Conservation (phyloP, 1,140 invertebrate genomes). For the Phthorimaea operculella region DNA sequence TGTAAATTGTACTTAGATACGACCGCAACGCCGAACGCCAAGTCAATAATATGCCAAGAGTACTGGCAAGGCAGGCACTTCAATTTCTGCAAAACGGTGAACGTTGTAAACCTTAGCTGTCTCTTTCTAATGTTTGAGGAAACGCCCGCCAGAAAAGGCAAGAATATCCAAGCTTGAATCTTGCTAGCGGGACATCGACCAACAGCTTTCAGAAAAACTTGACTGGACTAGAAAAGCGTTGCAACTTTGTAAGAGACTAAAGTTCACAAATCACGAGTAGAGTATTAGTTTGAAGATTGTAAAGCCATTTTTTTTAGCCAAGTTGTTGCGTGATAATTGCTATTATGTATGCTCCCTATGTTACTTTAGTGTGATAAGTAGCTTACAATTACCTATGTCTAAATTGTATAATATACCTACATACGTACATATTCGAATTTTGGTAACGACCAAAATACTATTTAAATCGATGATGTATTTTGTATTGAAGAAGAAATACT, state of each 20-base stretch:
- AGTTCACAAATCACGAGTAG: too few species aligned
- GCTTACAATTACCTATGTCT: too few species aligned
- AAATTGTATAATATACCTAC: too few species aligned
- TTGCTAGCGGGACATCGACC: conserved; percentile 65
- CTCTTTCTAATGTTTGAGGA: conserved; percentile 33
- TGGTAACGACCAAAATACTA: too few species aligned
- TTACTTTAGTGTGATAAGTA: too few species aligned
- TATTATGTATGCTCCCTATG: too few species aligned
- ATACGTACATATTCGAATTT: too few species aligned
- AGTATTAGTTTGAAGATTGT: too few species aligned
- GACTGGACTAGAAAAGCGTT: conserved; percentile 27
- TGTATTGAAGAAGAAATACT: too few species aligned
- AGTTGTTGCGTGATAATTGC: too few species aligned
- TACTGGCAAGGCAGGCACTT: conserved; percentile 40
- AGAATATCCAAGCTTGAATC: conserved; percentile 39
- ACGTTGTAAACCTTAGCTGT: conserved; percentile 26
- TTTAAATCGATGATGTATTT: too few species aligned
- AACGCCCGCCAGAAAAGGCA: conserved; percentile 33
- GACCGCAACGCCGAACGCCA: conserved; percentile 54
- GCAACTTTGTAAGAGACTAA: conserved; percentile 26
- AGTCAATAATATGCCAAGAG: conserved; percentile 50
- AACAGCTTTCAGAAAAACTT: conserved; percentile 66
- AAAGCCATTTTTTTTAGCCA: too few species aligned
- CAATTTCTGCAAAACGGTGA: conserved; percentile 51
- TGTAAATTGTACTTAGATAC: conserved; percentile 49